Evolutionary conservation across 2,113 vertebrate species (phyloP), one percentile per base, ranked within the genome.

Genomic region (Ornithorhynchus anatinus): DNA sequence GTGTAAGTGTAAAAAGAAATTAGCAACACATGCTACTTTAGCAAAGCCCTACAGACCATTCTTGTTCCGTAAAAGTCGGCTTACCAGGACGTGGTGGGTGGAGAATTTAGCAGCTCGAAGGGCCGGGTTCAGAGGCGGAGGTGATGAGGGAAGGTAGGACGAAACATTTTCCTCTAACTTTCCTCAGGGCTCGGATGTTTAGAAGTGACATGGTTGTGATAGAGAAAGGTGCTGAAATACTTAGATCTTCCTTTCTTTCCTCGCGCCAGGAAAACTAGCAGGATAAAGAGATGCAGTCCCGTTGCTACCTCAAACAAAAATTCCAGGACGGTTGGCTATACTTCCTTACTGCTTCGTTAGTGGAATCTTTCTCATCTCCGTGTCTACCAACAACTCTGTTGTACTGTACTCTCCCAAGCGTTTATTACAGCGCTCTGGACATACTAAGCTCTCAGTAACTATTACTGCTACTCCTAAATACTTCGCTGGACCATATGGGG

Each of bases 11-110:
- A 75, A 72, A 72, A 84, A 65, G 45, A 77, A 89, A 91, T 91
- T 79, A 85, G 59, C 47, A 75, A 69, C 57, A 83, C 84, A 72
- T 45, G 63, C 74, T 84, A 82, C 71, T 80, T 78, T 63, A 59
- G 65, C 73, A 74, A 89, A 68, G 82, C 16, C 85, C 68, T 78
- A 54, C 61, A 62, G 56, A 78, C 80, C 66, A 54, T 39, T 68
- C 76, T 76, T 61, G 45, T 80, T 71, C 76, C 75, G 79, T 85
- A 80, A 73, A 89, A 66, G 10, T 65, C 69, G 66, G 74, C 57
- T 76, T 68, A 62, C 3, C 59, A 85, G 13, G 73, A 63, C 76
- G 45, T 60, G 68, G 59, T 7, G 37, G 59, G 37, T 15, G 61
- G 54, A 69, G 70, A 80, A 69, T 54, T 0, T 2, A 76, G 60